A percentile compares a stretch with the other conserved stretches of the same genome.
Conservation (phyloP, 2,888 invertebrate genomes). For the Dinocampus coccinellae region DNA sequence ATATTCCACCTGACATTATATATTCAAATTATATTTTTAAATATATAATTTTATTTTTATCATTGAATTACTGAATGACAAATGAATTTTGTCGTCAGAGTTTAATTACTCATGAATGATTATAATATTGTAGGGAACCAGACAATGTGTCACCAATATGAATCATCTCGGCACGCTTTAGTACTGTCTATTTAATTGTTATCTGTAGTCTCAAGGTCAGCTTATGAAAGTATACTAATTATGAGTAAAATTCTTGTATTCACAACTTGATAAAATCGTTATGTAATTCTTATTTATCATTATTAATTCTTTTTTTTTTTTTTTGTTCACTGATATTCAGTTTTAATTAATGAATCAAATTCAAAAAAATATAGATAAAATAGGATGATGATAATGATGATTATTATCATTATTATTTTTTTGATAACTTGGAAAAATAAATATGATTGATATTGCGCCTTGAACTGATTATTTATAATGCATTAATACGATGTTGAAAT, state of each 20-base stretch:
- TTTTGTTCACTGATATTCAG: not conserved
- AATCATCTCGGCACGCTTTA: not conserved
- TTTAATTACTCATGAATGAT: not conserved
- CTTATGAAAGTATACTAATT: not conserved
- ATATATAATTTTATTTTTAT: not conserved
- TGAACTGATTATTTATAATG: conserved; percentile 5
- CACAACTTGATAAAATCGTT: not conserved
- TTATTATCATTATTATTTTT: not conserved
- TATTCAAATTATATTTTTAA: not conserved
- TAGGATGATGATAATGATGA: not conserved
- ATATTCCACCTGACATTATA: not conserved
- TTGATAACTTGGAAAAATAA: not conserved
- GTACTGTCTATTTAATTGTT: not conserved
- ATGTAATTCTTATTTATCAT: not conserved
- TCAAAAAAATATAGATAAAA: not conserved
- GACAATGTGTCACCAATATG: not conserved
- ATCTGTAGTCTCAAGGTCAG: not conserved
- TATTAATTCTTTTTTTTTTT: too few relatives aligned
- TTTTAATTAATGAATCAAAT: too few relatives aligned
- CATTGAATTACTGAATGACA: too few relatives aligned
- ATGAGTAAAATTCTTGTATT: not conserved
- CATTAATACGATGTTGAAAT: not conserved
- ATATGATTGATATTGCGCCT: not conserved
- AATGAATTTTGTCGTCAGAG: too few relatives aligned
- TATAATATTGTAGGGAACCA: not conserved